These are phyloP conservation scores for Epirrhoe alternata DNA, from an alignment of 2,888 invertebrate species.

Conservation along the genomic window DNA sequence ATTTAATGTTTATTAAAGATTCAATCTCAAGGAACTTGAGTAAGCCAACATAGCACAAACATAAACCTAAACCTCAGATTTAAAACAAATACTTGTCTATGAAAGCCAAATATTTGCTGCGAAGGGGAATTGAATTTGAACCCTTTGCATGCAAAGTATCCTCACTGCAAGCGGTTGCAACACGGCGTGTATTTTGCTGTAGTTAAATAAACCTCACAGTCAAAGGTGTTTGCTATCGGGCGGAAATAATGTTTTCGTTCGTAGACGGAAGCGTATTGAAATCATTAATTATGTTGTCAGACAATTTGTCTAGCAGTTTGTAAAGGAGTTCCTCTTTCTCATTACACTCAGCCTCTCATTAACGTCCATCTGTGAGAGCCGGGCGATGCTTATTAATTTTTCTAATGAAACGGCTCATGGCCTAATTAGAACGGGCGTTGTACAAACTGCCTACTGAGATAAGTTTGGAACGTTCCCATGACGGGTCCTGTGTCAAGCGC, in stretches of 20 bases:
- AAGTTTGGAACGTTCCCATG: constrained; percentile 71
- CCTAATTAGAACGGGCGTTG: constrained; percentile 62
- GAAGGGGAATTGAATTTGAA: constrained; percentile 35
- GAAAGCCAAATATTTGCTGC: constrained; percentile 39
- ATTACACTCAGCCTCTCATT: constrained; percentile 52
- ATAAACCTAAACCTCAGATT: constrained; percentile 36
- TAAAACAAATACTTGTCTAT: constrained; percentile 44
- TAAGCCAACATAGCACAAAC: constrained; percentile 38
- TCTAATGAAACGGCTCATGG: constrained; percentile 62
- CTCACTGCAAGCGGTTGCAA: constrained; percentile 30
- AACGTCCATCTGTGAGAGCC: constrained; percentile 47
- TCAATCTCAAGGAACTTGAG: constrained; percentile 34
- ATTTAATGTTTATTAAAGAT: constrained; percentile 41
- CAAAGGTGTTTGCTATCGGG: constrained; percentile 25
- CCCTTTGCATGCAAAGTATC: constrained; percentile 40
- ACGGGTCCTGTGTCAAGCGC: constrained; percentile 60
- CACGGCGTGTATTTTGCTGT: constrained; percentile 20
- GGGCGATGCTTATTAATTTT: constrained; percentile 67
- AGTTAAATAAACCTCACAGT: constrained; percentile 25
- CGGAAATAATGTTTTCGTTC: constrained; percentile 25
- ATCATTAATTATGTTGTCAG: constrained; percentile 43
- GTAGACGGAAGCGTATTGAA: constrained; percentile 22
- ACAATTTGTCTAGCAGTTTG: constrained; percentile 53
- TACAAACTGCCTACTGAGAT: constrained; percentile 60
- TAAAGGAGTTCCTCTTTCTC: constrained; percentile 50